Evolutionary conservation across 2,113 vertebrate genomes (phyloP), one percentile per base, ranked within the genome.

Genomic region (Odontophorus gujanensis): DNA sequence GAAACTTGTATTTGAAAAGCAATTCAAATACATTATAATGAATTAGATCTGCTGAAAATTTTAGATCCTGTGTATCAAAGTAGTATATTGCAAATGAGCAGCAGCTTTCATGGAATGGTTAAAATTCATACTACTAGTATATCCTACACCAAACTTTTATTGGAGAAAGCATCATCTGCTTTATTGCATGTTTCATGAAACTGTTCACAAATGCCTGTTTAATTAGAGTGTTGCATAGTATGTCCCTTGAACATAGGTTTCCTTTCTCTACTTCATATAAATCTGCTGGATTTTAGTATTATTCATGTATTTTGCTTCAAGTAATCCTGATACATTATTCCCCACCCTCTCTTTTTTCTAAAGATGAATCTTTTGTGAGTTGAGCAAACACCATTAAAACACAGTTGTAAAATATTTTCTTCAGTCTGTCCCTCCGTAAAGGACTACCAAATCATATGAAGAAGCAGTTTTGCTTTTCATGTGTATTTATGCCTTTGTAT

Each of bases 211-310:
- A 98, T 99, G 98, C 99, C 98, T 99, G 99, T 99, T 98, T 99
- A 99, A 98, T 99, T 98, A 99, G 98, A 99, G 98, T 99, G 99
- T 99, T 99, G 98, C 99, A 98, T 99, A 99, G 98, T 99, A 98
- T 99, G 98, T 99, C 98, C 98, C 97, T 99, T 98, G 98, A 99
- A 98, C 98, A 97, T 98, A 99, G 98, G 98, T 99, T 98, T 99
- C 98, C 97, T 98, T 99, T 98, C 97, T 98, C 98, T 99, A 98
- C 98, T 98, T 98, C 98, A 98, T 99, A 98, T 95, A 97, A 98
- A 98, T 98, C 98, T 98, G 98, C 98, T 99, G 98, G 98, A 98
- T 98, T 98, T 99, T 99, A 98, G 98, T 99, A 99, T 97, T 98
- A 98, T 98, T 98, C 98, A 98, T 99, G 98, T 99, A 99, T 98